A percentile compares a stretch with the other conserved stretches of the same genome.
Evolutionary conservation across 2,888 invertebrate genomes (phyloP).

Genomic region (Calliscelio sp.): DNA sequence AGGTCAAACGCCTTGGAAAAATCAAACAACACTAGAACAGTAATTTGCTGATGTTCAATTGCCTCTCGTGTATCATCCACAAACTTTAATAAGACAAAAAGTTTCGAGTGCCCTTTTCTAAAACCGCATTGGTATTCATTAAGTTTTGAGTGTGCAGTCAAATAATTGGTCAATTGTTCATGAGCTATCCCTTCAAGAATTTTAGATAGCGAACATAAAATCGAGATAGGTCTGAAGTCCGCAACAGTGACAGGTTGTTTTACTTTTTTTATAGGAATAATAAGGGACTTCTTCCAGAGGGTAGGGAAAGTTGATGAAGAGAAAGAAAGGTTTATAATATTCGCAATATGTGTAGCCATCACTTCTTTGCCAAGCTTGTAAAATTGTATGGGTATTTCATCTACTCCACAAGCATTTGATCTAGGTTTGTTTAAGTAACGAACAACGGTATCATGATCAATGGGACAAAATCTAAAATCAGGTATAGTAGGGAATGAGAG

Average conservation of each 20-base stretch:
- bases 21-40: neutral
- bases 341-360: neutral
- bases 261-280: no score
- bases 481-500: no score
- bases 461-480: neutral
- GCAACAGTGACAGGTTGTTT: no score
- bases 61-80: neutral
- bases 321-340: neutral
- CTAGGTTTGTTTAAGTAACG: neutral
- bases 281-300: neutral
- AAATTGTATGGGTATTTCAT: neutral
- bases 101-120: neutral
- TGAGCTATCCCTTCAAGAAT: neutral
- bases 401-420: neutral
- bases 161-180: neutral
- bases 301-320: neutral
- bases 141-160: neutral
- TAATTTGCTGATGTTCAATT: neutral
- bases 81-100: neutral
- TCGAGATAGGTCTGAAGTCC: neutral
- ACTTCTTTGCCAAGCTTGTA: neutral
- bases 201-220: neutral
- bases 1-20: constrained; percentile 29
- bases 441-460: neutral
- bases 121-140: neutral